Evolutionary conservation across 1,140 invertebrate genomes (phyloP), one percentile per base, ranked within the genome.

Genomic region (Anoplophora glabripennis): DNA sequence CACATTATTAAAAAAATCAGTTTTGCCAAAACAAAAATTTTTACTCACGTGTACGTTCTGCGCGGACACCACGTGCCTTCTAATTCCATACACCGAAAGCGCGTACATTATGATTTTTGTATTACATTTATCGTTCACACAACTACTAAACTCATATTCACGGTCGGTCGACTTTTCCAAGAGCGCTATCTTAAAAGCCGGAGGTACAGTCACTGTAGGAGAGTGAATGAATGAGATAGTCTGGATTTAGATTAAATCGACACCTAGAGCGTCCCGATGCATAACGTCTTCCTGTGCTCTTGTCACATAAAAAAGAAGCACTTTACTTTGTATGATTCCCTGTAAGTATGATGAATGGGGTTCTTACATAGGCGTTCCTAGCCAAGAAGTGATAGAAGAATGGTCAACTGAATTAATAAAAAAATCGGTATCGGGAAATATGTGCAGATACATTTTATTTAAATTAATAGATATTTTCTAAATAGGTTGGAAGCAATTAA

Each of bases 21-120:
- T 3, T 5, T 28, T 28, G 5, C 5, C 21, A 28, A 28, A 28
- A n/a, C n/a, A n/a, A n/a, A n/a, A n/a, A n/a, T n/a, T n/a, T 28
- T 28, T 11, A 59, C 65, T 67, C 48, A 68, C 66, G 41, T 65
- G 63, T 40, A 63, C 63, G 49, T 65, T 61, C 45, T 57, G 51
- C 15, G 63, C 63, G 11, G 57, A 52, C n/a, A 68, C 58, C 5
- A 63, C 8, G 54, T 28, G 21, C 21, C 21, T 28, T 28, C 5
- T 28, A 28, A 5, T 28, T 28, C 56, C 48, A 53, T 34, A 61
- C 8, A 51, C 40, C 8, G 44, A 47, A 0, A 49, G 35, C 12
- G 47, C 46, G 28, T 57, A 57, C 54, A 53, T 61, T 3, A n/a
- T 51, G 17, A 11, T 11, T 5, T 12, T 41, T 41, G 9, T 11